Percentiles rank a stretch among this genome's conserved stretches.
phyloP scores from a whole-genome alignment of 1,140 invertebrate genomes.

The Drosophila persimilis region DNA sequence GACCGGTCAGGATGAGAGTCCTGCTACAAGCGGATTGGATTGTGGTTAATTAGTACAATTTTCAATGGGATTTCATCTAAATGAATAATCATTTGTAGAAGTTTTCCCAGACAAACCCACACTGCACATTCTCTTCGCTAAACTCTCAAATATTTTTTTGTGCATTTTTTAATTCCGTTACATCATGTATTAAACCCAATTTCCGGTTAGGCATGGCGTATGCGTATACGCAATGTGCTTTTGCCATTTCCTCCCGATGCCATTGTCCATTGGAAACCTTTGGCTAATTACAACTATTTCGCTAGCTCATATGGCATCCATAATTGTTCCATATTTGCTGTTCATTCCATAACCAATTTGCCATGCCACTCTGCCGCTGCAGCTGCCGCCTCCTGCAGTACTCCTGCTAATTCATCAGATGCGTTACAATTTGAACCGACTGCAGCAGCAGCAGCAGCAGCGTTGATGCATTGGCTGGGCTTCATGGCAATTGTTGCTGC shows the following conservation, averaged over 20 bases:
- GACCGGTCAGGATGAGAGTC: not conserved
- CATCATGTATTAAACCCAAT: not conserved
- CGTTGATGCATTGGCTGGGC: slow-evolving; percentile 37
- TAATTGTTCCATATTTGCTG: slow-evolving; percentile 59
- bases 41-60: slow-evolving; percentile 45
- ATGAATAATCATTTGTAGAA: slow-evolving; percentile 1
- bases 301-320: slow-evolving; percentile 42
- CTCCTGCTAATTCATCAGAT: slow-evolving; percentile 53
- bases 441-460: slow-evolving; percentile 1
- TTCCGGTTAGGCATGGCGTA: slow-evolving; percentile 7
- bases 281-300: slow-evolving; percentile 50
- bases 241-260: not conserved
- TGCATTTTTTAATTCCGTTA: not conserved
- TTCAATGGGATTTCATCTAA: slow-evolving; percentile 2
- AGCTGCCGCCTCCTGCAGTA: not conserved
- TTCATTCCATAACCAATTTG: slow-evolving; percentile 35
- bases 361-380: not conserved
- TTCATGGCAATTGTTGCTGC: slow-evolving; percentile 23
- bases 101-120: too few relatives aligned
- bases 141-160: not conserved
- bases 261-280: slow-evolving; percentile 11
- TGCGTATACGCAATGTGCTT: slow-evolving; percentile 4
- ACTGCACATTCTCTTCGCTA: not conserved
- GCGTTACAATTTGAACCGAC: slow-evolving; percentile 52
- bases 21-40: slow-evolving; percentile 11